Evolutionary conservation across 2,113 vertebrate genomes (phyloP), one percentile per base, ranked within the genome.

Genomic region (Neodon shergylaensis): DNA sequence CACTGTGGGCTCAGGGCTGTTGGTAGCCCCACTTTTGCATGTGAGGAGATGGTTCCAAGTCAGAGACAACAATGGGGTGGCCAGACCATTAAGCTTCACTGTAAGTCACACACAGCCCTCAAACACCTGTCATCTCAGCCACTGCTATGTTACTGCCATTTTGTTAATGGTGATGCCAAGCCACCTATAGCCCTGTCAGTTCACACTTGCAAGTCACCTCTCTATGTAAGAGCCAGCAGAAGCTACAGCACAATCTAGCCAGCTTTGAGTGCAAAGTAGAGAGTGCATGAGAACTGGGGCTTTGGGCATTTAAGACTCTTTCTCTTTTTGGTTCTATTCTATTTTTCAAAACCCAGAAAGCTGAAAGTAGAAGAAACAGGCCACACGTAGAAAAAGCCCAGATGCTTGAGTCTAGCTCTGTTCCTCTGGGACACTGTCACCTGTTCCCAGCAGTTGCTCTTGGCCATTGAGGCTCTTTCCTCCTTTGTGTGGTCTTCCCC

Each of bases 291-390:
- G 68, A 76, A 39, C 68, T 7, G 24, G 73, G 88, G 1, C 42
- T 28, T 4, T 12, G 16, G 74, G 31, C 42, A 16, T 10, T 5
- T 61, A 61, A 85, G 65, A 28, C 47, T n/a, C 47, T 33, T 52
- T 26, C 21, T 44, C 58, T 13, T 93, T 93, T 85, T 86, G 49
- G 39, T 91, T 93, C 73, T 14, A 5, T 95, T 94, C 63, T 68
- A 14, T 22, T 52, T 83, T 87, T 72, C 78, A 42, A 95, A 79
- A 84, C 66, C 42, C 63, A 73, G 65, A 93, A 92, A 89, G 61
- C 54, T 65, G 54, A 65, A 87, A 77, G 61, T 47, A 16, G n/a
- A 88, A 88, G 76, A 92, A 74, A 33, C 63, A 42, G 89, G 39
- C 81, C 73, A 33, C 22, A 28, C 17, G 72, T 90, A 77, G 84